Base-by-base conservation (phyloP, 2,888 invertebrate genomes). In the Stenolophus ochropezus region DNA sequence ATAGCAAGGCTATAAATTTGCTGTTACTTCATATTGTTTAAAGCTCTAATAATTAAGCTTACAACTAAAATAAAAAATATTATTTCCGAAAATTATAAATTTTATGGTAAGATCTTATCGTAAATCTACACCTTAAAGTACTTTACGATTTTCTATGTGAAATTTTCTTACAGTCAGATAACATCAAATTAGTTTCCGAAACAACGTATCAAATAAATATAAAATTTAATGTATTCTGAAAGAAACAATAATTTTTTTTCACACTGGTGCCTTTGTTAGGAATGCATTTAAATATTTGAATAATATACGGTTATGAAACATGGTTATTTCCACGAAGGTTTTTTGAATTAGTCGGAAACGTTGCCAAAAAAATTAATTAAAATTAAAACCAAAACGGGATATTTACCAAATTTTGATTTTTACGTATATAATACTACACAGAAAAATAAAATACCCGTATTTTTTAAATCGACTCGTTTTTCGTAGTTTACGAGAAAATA, bases 31-130 rank as follows among this genome's bases (percentile, higher is more conserved):
- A n/a, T n/a, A n/a, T n/a, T n/a, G n/a, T 49, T 18, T 53, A 53
- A 53, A 18, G 18, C 53, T 0, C 18, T 53, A 4, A 18, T 18
- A 53, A 18, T 53, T 53, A 16, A 53, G 53, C 3, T 18, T 2
- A 16, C 20, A 18, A 18, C 18, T 18, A 53, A 49, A 53, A 16
- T 18, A 18, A 53, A 53, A 53, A 53, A 18, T 53, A 53, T 53
- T 18, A 20, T 53, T 53, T 53, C 53, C 53, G 16, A 53, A 53
- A 53, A 53, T 53, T 53, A 18, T 53, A 53, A 53, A 49, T 49
- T 49, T 5, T 49, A 8, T 18, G 5, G 11, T 6, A 53, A 18
- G 53, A 53, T 53, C 3, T 2, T 53, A 53, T 53, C 53, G 53
- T 18, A 53, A 0, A 18, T 6, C 1, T 53, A 53, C 53, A 53